These are phyloP conservation scores for Charaxes varanes DNA, from an alignment of 1,140 invertebrate species.

Conservation along the genomic window DNA sequence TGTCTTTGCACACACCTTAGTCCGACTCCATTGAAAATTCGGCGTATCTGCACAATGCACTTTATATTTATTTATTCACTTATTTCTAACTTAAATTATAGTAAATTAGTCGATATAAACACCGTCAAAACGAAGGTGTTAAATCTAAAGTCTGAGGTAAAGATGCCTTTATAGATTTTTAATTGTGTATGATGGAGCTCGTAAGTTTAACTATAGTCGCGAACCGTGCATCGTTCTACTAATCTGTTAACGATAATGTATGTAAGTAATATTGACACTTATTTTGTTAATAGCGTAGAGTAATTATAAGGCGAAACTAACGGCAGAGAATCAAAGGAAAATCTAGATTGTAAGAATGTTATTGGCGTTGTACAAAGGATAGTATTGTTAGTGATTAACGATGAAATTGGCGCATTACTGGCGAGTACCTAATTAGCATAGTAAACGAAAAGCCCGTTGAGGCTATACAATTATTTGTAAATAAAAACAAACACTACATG, in stretches of 20 bases:
- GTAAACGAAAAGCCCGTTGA: slow-evolving; percentile 60
- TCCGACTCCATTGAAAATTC: slow-evolving; percentile 31
- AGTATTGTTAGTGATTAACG: slow-evolving; percentile 65
- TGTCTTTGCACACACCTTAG: slow-evolving; percentile 1
- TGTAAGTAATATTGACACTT: slow-evolving; percentile 70
- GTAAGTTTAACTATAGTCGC: slow-evolving; percentile 56
- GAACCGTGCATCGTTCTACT: slow-evolving; percentile 65
- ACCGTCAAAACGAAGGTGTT: slow-evolving; percentile 64
- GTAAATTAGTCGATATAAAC: slow-evolving; percentile 60
- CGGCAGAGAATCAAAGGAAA: slow-evolving; percentile 56
- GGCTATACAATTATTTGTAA: slow-evolving; percentile 62
- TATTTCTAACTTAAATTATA: slow-evolving; percentile 63
- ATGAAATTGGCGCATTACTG: slow-evolving; percentile 73
- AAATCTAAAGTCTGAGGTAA: slow-evolving; percentile 74
- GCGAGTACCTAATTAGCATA: slow-evolving; percentile 73
- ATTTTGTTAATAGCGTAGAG: slow-evolving; percentile 67
- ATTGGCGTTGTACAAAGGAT: slow-evolving; percentile 72
- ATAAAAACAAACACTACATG: slow-evolving; percentile 47
- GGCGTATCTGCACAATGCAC: slow-evolving; percentile 46
- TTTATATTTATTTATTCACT: slow-evolving; percentile 64
- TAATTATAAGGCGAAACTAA: slow-evolving; percentile 60
- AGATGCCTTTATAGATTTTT: slow-evolving; percentile 74
- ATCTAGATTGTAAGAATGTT: slow-evolving; percentile 62
- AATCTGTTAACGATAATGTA: slow-evolving; percentile 61
- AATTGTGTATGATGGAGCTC: slow-evolving; percentile 60